Base-by-base conservation (phyloP, 1,140 invertebrate species). In the Sycophila sp. region DNA sequence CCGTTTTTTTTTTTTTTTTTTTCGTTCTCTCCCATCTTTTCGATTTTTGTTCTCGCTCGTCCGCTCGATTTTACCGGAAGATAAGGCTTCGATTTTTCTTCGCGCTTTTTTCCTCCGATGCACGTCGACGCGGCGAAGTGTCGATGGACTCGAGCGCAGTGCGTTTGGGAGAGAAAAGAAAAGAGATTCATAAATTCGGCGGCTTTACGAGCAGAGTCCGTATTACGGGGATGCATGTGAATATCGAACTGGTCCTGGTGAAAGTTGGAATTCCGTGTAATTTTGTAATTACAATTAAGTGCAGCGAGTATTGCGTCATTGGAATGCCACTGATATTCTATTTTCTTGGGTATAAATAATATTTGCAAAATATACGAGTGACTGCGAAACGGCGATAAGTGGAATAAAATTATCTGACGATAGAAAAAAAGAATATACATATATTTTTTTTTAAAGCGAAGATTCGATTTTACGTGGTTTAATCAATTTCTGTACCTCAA, bases 201-300 rank as follows among this genome's bases (percentile, higher is more conserved):
- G 34, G 19, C 28, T 58, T 58, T 58, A 58, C 32, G 55, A 58
- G 55, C 34, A 58, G 38, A 58, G n/a, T n/a, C n/a, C n/a, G n/a
- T n/a, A n/a, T n/a, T n/a, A n/a, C n/a, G n/a, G 19, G 38, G 34
- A 36, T 24, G 34, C 55, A 34, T 36, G 22, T 24, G 36, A 59
- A 59, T 59, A 40, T 19, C 17, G 7, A 51, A 15, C 3, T 40
- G 19, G 32, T 28, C 36, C 2, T 15, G 38, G 36, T 59, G 56
- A 59, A 42, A 59, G 56, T 59, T 59, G 15, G n/a, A 59, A 26
- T n/a, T n/a, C 13, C 56, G 32, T 42, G 19, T 24, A 28, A 40
- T 42, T 59, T 59, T 6, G 56, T 28, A 42, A 59, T 59, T 59
- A 24, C n/a, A 22, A 59, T 42, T 28, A 17, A 15, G 24, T 15